Conservation (phyloP, 1,140 invertebrate genomes). For the Drosophila repletoides region DNA sequence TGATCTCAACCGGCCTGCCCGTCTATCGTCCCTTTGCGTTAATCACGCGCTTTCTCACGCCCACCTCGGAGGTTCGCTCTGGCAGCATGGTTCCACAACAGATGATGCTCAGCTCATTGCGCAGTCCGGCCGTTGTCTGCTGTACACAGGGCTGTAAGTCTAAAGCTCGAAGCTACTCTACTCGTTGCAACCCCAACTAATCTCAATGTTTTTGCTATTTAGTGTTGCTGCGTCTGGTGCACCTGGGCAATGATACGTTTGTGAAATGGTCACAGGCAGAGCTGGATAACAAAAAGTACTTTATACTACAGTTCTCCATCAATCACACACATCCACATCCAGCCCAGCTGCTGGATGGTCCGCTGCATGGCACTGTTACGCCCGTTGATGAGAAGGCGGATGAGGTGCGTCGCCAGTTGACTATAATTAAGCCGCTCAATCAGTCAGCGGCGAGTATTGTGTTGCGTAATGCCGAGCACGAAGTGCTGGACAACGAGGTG, state of each 20-base stretch:
- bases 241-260: conserved; percentile 71
- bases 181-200: not conserved
- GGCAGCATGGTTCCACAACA: conserved; percentile 51
- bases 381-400: conserved; percentile 60
- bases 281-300: conserved; percentile 73
- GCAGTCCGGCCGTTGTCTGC: conserved; percentile 69
- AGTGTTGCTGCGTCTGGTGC: conserved; percentile 71
- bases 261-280: conserved; percentile 74
- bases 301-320: conserved; percentile 75
- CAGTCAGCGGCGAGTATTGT: conserved; percentile 46
- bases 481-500: conserved; percentile 62
- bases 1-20: conserved; percentile 71
- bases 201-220: not conserved
- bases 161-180: not conserved
- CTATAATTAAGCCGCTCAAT: conserved; percentile 54
- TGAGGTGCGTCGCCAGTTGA: conserved; percentile 60
- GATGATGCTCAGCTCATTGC: conserved; percentile 65
- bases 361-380: conserved; percentile 50
- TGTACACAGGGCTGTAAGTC: conserved; percentile 80
- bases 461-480: conserved; percentile 57
- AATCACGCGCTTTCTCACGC: conserved; percentile 67
- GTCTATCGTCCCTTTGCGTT: conserved; percentile 74
- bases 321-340: conserved; percentile 76
- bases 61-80: conserved; percentile 57
- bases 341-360: conserved; percentile 44